These are phyloP conservation scores for Kryphioiulus occultus DNA, from an alignment of 2,888 invertebrate genomes.

Conservation along the genomic window DNA sequence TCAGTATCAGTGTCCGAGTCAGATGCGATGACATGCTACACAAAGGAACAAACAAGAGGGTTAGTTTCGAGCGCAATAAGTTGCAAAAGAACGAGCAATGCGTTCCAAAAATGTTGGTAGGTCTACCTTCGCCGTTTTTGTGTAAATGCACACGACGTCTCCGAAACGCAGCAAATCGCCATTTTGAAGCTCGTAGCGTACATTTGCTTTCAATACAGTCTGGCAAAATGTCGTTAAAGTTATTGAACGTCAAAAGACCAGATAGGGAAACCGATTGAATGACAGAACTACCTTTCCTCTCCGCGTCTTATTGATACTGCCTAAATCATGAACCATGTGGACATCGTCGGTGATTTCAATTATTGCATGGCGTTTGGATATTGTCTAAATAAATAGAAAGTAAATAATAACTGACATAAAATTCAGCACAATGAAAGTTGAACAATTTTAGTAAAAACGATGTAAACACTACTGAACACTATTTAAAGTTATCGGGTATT, in stretches of 20 bases:
- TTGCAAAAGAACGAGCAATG: background rate
- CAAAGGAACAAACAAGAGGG: background rate
- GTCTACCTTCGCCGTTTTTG: background rate
- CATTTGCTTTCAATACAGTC: background rate
- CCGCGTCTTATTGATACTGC: slow-evolving; percentile 66
- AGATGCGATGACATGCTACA: background rate
- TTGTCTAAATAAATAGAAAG: slow-evolving; percentile 53
- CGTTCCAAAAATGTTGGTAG: background rate
- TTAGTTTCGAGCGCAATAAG: background rate
- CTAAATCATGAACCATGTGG: slow-evolving; percentile 65
- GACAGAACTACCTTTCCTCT: slow-evolving; percentile 63
- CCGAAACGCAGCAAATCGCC: slow-evolving; percentile 37
- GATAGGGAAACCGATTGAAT: background rate
- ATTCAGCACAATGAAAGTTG: too few relatives aligned
- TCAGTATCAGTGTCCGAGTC: background rate
- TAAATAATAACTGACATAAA: background rate
- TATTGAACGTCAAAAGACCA: background rate
- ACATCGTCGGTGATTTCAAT: slow-evolving; percentile 63
- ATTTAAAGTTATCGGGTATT: too few relatives aligned
- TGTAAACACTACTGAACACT: too few relatives aligned
- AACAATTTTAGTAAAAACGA: too few relatives aligned
- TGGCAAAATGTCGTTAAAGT: background rate
- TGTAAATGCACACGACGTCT: slow-evolving; percentile 41
- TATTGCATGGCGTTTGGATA: slow-evolving; percentile 64
- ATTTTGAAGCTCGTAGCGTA: slow-evolving; percentile 42